Base-by-base conservation (phyloP, 2,888 invertebrate species). In the Helleia helle region DNA sequence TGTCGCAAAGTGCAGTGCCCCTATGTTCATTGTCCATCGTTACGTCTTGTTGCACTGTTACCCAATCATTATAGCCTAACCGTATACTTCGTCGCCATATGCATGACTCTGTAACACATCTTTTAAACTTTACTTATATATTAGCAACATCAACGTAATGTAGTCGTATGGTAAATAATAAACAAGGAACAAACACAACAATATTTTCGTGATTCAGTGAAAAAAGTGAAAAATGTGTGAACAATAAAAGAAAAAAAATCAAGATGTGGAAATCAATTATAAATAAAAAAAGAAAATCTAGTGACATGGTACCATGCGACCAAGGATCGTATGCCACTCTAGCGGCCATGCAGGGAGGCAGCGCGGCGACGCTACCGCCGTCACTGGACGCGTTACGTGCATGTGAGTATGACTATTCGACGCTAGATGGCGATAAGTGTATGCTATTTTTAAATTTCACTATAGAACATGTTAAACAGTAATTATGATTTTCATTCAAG, bases 231-330 rank as follows among this genome's bases (percentile, higher is more conserved):
- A 83, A 81, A 80, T 79, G 77, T 75, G 64, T 80, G 45, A 73
- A 77, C 65, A 65, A 72, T 28, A 81, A 77, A 56, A 71, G 62
- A 51, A 56, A 64, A 25, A 77, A 70, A 55, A 71, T 76, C 58
- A 84, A 67, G 43, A 84, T 84, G 84, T 84, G 84, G 84, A 83
- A 81, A 56, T 71, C 81, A 38, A 65, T 84, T 49, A 71, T 84
- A 47, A 67, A 80, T 52, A 71, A 79, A 48, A 83, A 79, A 54
- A 71, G 83, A 56, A 83, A 84, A 66, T 81, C 73, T 48, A 79
- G 77, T 55, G 84, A 83, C 56, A 68, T 60, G 38, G 48, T 73
- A 34, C 68, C 74, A 41, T 75, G 79, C 50, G 83, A 83, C 51
- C 65, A 63, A 43, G 83, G 81, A 43, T 72, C 81, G 1, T 84